phyloP scores from a whole-genome alignment of 2,888 invertebrate species.

The Malthinus seriepunctatus region DNA sequence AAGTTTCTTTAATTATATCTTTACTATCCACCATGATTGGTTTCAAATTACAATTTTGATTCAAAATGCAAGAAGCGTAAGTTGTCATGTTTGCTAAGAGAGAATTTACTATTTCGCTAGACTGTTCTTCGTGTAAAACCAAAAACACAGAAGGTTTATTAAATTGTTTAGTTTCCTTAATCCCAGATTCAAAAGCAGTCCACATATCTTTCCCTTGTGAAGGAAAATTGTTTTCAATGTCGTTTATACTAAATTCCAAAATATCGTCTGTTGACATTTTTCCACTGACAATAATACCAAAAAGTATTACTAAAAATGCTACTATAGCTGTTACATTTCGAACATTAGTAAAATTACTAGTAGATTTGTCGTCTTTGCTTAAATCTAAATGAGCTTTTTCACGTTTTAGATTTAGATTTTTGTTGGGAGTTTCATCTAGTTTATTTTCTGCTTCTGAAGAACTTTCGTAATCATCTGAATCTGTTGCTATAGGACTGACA shows the following conservation, averaged over 20 bases:
- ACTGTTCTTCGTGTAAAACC: constrained; percentile 47
- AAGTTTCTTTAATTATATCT: constrained; percentile 42
- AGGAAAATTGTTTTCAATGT: constrained; percentile 40
- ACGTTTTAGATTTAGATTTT: too few relatives aligned
- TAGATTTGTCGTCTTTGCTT: too few relatives aligned
- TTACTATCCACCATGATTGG: constrained; percentile 41
- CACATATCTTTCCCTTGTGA: constrained; percentile 49
- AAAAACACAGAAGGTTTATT: constrained; percentile 51
- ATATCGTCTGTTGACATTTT: background rate
- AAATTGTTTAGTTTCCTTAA: constrained; percentile 43
- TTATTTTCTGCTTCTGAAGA: background rate
- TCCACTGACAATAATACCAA: too few relatives aligned
- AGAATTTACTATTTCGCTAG: constrained; percentile 35
- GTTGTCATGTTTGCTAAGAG: constrained; percentile 49
- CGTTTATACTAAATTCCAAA: constrained; percentile 10
- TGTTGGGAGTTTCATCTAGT: too few relatives aligned
- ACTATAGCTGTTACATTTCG: too few relatives aligned
- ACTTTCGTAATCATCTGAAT: background rate
- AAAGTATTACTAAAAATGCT: too few relatives aligned
- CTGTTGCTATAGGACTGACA: background rate
- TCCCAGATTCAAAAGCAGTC: constrained; percentile 45
- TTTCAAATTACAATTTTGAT: constrained; percentile 32
- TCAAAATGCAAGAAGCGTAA: constrained; percentile 43
- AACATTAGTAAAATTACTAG: too few relatives aligned
- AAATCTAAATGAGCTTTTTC: too few relatives aligned